Base-by-base conservation (phyloP, 2,888 invertebrate genomes). In the Cylloceria caligata region DNA sequence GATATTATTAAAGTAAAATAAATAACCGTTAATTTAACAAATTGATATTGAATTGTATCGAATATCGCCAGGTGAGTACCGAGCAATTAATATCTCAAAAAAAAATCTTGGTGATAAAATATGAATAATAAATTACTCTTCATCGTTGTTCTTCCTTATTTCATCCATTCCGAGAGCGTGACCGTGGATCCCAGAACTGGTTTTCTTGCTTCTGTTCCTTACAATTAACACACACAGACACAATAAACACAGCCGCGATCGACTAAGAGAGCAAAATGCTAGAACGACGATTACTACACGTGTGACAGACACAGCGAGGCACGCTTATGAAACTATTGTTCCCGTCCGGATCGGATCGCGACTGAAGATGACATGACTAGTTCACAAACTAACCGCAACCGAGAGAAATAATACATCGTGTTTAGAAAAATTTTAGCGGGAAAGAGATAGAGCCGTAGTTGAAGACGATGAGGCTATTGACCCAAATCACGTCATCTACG, bases 401-500 rank as follows among this genome's bases (percentile, higher is more conserved):
- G 19, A 36, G 57, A 57, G 30, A 16, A 60, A 60, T 60, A 60
- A 60, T 60, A 36, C 6, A 11, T 42, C 71, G 57, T 60, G 71
- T 71, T 71, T 60, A 57, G 30, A 45, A 65, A 65, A 71, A 60
- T n/a, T 30, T 45, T 19, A 42, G 3, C 69, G 42, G 5, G 13
- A 30, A 9, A 30, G 45, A 57, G 60, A 72, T 60, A 39, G 42
- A 57, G 57, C 3, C 60, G 60, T 13, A 6, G 55, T 34, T 21
- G 19, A 6, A 13, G 60, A 78, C 62, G 52, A 47, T 45, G 68
- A 64, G 78, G 68, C 75, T 60, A 73, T 62, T 83, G 83, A 83
- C 83, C 83, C 76, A 76, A 83, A 83, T 83, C 60, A 49, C 72
- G 7, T 57, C 72, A 57, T 27, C 57, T 55, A 42, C 57, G 60